Evolutionary conservation across 2,113 vertebrate species (phyloP).

Genomic region (Otis tarda): DNA sequence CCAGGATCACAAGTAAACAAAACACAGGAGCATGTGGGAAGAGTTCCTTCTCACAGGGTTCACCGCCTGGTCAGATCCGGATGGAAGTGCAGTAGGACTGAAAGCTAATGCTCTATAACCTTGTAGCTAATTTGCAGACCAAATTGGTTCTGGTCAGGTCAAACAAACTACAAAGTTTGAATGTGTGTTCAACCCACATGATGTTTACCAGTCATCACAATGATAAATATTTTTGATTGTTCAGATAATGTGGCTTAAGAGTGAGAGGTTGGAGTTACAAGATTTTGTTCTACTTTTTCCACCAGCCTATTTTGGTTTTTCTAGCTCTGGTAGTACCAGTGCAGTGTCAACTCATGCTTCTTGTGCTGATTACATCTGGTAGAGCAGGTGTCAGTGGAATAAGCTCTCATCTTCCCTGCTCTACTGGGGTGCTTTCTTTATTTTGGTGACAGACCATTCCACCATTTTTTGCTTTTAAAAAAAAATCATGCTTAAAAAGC

Average conservation of each 20-base stretch:
- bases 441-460: not conserved
- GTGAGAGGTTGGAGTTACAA: not conserved
- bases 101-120: not conserved
- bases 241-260: not conserved
- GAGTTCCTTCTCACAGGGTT: not conserved
- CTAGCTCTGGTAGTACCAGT: not conserved
- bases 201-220: not conserved
- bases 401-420: not conserved
- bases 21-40: not conserved
- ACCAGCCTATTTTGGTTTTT: not conserved
- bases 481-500: not conserved
- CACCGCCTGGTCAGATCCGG: not conserved
- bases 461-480: not conserved
- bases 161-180: not conserved
- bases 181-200: not conserved
- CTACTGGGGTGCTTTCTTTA: not conserved
- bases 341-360: not conserved
- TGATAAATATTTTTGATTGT: not conserved
- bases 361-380: not conserved
- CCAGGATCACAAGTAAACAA: not conserved
- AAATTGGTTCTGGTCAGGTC: not conserved
- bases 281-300: not conserved
- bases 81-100: not conserved
- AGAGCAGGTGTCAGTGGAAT: not conserved
- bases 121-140: not conserved